Evolutionary conservation across 1,140 invertebrate species (phyloP), one percentile per base, ranked within the genome.

Genomic region (Arion vulgaris): DNA sequence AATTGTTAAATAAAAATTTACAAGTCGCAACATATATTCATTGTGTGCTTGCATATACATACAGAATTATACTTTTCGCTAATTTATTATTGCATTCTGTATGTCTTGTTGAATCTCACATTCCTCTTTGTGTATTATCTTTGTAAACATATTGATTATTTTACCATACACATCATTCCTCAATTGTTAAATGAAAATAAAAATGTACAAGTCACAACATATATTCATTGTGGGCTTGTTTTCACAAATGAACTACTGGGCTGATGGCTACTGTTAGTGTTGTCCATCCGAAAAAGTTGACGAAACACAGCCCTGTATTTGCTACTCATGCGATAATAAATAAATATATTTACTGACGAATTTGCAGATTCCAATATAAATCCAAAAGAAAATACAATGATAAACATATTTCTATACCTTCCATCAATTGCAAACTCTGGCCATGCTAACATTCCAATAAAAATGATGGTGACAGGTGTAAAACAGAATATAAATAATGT

Each of bases 311-410:
- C 26, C 4, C 73, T 4, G 73, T 75, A 75, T 4, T 28, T 7
- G 26, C 36, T 41, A n/a, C 73, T 75, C 73, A 75, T 75, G 45
- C n/a, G 13, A 39, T 75, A 75, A 39, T 75, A 75, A 28, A 75
- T 75, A 39, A 75, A 75, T 4, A 75, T 75, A 34, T 75, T 75
- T 1, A 75, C 7, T 13, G 73, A 38, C 26, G 73, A 75, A 28
- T 75, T 75, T 5, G 73, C 41, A 2, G 38, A 45, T 34, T 75
- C 73, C 5, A 75, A 39, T 13, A 75, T 75, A 28, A 45, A 75
- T 15, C 39, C 73, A 28, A 75, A 75, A n/a, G 73, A 75, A n/a
- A 75, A 75, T 1, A 75, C 39, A 23, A 75, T 39, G 41, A 75
- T 45, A 34, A 49, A 75, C 73, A 75, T 45, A n/a, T 75, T 75